Evolutionary conservation across 53 echinoderm and acorn worm species (phyloP).

Genomic region (Apostichopus leukothele): DNA sequence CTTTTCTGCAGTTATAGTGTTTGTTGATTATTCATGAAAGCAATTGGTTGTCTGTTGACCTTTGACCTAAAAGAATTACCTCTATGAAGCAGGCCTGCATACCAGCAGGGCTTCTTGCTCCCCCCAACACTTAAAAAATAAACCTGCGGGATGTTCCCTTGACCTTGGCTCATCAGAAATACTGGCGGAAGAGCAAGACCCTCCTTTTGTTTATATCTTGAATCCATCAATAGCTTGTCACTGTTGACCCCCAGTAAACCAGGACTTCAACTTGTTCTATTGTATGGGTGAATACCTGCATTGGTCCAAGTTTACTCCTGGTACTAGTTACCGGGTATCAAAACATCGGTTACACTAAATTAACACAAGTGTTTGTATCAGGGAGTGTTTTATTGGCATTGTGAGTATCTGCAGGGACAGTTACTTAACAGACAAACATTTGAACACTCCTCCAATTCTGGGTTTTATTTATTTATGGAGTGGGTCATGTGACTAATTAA

Average conservation of each 20-base stretch:
- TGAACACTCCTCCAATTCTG: neutral
- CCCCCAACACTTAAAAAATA: no score
- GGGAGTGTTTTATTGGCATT: constrained; percentile 18
- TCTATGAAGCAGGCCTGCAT: no score
- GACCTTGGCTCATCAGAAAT: no score
- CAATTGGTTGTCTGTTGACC: no score
- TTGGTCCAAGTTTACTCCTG: no score
- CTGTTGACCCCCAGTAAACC: neutral
- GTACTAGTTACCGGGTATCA: neutral
- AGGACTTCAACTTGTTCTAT: no score
- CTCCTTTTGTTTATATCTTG: constrained; percentile 26
- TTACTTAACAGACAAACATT: neutral
- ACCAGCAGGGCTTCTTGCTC: no score
- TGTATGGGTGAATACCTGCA: no score
- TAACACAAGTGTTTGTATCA: constrained; percentile 1
- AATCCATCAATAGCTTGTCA: constrained; percentile 11
- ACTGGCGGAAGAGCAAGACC: neutral
- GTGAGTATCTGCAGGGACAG: neutral
- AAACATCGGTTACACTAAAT: constrained; percentile 21
- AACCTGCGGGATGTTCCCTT: no score
- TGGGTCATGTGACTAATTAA: constrained; percentile 37
- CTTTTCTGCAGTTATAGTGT: no score
- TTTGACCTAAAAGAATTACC: no score
- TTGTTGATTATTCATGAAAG: no score
- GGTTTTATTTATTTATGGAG: neutral